These are phyloP conservation scores for Papilio polytes DNA, from an alignment of 1,140 invertebrate genomes.

Conservation along the genomic window DNA sequence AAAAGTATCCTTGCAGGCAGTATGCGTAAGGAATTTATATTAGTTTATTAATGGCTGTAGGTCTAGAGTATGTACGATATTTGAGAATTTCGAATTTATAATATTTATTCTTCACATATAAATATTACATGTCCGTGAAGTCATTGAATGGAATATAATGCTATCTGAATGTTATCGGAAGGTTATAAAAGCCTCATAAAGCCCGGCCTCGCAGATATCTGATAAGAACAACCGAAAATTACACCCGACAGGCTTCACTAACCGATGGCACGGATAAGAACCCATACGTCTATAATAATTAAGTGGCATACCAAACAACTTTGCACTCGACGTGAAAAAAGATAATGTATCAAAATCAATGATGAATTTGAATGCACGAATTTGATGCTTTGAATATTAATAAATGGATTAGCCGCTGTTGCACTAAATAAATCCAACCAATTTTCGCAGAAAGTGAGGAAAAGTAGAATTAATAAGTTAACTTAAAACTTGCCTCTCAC, in stretches of 20 bases:
- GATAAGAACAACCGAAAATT: slow-evolving; percentile 39
- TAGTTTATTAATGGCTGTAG: too few relatives aligned
- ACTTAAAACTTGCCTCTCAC: too few relatives aligned
- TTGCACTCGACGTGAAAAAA: neutral
- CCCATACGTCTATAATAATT: slow-evolving; percentile 25
- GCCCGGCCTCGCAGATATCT: slow-evolving; percentile 36
- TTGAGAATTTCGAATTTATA: neutral
- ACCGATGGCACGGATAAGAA: slow-evolving; percentile 35
- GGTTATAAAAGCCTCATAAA: slow-evolving; percentile 36
- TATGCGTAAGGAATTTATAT: too few relatives aligned
- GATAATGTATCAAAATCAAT: neutral
- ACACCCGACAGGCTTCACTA: slow-evolving; percentile 32
- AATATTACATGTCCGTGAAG: neutral
- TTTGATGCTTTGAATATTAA: slow-evolving; percentile 11
- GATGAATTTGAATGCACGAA: slow-evolving; percentile 33
- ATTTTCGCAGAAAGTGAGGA: too few relatives aligned
- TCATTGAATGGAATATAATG: slow-evolving; percentile 6
- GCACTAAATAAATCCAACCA: too few relatives aligned
- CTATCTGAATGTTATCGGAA: slow-evolving; percentile 19
- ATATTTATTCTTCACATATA: neutral
- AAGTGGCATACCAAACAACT: slow-evolving; percentile 15
- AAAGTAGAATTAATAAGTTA: too few relatives aligned
- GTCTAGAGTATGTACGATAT: neutral
- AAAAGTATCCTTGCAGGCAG: too few relatives aligned
- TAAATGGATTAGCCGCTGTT: too few relatives aligned